Evolutionary conservation across 2,113 vertebrate genomes (phyloP).

Genomic region (Ochotona curzoniae): DNA sequence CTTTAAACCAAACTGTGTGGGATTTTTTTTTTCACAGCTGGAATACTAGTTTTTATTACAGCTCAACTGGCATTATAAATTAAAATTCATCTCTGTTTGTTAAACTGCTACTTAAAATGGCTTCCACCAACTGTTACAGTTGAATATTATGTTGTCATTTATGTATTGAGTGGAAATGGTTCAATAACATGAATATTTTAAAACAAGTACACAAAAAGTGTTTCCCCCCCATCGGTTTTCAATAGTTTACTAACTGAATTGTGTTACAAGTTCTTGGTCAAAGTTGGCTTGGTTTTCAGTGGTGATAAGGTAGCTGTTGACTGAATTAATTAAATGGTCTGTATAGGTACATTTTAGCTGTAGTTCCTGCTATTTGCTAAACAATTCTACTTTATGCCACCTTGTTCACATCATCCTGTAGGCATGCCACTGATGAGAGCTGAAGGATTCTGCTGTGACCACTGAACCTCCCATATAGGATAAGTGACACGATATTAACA

Average conservation of each 20-base stretch:
- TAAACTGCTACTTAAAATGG: conserved; percentile 88
- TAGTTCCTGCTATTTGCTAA: conserved; percentile 61
- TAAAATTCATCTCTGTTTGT: conserved; percentile 89
- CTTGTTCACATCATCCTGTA: conserved; percentile 44
- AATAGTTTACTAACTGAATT: conserved; percentile 80
- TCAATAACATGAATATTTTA: conserved; percentile 86
- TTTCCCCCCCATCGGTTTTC: conserved; percentile 78
- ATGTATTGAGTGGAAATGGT: conserved; percentile 85
- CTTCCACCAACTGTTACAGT: conserved; percentile 88
- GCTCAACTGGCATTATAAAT: conserved; percentile 88
- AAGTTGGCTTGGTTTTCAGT: conserved; percentile 81
- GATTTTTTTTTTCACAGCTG: conserved; percentile 86
- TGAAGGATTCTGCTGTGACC: background rate
- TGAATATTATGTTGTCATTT: conserved; percentile 87
- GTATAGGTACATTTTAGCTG: conserved; percentile 66
- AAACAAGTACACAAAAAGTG: conserved; percentile 79
- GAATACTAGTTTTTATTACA: conserved; percentile 89
- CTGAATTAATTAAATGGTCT: conserved; percentile 78
- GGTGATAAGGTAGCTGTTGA: conserved; percentile 70
- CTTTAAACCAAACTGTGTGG: conserved; percentile 86
- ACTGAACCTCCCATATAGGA: background rate
- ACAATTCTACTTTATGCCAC: conserved; percentile 68
- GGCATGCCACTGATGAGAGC: background rate
- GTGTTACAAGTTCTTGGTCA: conserved; percentile 77
- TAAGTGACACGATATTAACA: background rate